These are phyloP conservation scores for Caenorhabditis sp. DNA, from an alignment of 2,888 invertebrate species.

Conservation along the genomic window DNA sequence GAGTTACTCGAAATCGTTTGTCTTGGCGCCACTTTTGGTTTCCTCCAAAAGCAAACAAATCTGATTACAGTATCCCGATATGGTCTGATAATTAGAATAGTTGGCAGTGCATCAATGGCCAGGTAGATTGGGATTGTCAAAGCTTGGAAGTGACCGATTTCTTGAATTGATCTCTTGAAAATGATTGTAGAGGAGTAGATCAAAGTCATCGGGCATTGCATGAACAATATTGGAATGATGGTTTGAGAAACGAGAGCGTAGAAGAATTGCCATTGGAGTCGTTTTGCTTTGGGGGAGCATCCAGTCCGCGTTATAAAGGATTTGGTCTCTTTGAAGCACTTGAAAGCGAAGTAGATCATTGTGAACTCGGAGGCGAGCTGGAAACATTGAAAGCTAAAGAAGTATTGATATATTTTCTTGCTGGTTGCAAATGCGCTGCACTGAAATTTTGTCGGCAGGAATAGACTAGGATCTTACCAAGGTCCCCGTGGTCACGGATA, in stretches of 20 bases:
- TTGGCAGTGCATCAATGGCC: slow-evolving; percentile 12
- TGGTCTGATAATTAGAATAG: slow-evolving; percentile 18
- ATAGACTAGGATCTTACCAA: too few species aligned
- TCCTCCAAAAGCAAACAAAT: background rate
- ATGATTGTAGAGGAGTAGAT: slow-evolving; percentile 11
- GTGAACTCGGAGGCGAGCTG: background rate
- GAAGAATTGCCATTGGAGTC: slow-evolving; percentile 41
- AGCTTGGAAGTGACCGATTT: background rate
- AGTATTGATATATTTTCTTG: too few species aligned
- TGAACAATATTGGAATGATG: slow-evolving; percentile 17
- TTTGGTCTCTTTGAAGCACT: slow-evolving; percentile 9
- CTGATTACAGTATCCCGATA: slow-evolving; percentile 24
- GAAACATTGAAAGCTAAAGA: too few species aligned
- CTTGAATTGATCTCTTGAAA: background rate
- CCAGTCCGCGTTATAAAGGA: background rate
- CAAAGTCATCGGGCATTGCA: slow-evolving; percentile 16
- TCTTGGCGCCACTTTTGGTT: background rate
- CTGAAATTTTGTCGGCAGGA: too few species aligned
- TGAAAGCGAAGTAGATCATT: slow-evolving; percentile 15
- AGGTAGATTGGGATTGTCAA: slow-evolving; percentile 12
- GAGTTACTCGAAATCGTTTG: background rate
- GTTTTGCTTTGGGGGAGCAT: background rate
- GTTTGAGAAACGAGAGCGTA: slow-evolving; percentile 28
- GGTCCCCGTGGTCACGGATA: background rate
- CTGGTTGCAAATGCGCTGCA: too few species aligned